These are phyloP conservation scores for Micronycteris hirsuta DNA, from an alignment of 2,113 vertebrate species.

Conservation along the genomic window DNA sequence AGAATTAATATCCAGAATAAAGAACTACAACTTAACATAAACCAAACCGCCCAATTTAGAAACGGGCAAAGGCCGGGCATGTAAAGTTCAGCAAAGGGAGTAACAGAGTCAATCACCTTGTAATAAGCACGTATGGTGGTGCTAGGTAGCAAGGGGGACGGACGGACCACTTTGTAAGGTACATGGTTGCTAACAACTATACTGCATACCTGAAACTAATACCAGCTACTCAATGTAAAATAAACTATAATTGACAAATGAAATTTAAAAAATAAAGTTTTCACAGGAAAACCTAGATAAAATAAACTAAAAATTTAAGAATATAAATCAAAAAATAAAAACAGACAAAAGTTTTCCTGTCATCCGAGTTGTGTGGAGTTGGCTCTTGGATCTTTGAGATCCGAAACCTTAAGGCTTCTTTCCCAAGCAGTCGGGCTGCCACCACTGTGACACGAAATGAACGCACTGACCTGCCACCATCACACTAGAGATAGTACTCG, in stretches of 20 bases:
- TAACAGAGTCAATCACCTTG: not conserved
- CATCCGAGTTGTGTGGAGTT: too few species aligned
- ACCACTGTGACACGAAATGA: constrained; percentile 90
- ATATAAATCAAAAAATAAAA: not conserved
- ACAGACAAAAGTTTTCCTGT: not conserved
- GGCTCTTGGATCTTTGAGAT: not conserved
- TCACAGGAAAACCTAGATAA: not conserved
- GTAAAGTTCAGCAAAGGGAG: not conserved
- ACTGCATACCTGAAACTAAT: not conserved
- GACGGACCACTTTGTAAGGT: not conserved
- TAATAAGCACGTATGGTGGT: not conserved
- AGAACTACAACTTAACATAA: not conserved
- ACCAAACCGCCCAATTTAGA: not conserved
- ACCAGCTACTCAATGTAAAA: not conserved
- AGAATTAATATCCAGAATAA: not conserved
- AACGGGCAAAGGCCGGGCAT: not conserved
- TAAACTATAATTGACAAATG: not conserved
- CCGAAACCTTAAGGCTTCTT: not conserved
- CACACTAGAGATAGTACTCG: constrained; percentile 91
- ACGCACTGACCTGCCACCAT: constrained; percentile 92
- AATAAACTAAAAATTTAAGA: not conserved
- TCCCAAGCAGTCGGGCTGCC: not conserved
- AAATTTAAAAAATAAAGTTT: not conserved
- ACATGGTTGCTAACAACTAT: not conserved
- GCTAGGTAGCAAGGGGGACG: not conserved